Evolutionary conservation across 2,113 vertebrate species (phyloP), one percentile per base, ranked within the genome.

Genomic region (Corvus moneduloides): DNA sequence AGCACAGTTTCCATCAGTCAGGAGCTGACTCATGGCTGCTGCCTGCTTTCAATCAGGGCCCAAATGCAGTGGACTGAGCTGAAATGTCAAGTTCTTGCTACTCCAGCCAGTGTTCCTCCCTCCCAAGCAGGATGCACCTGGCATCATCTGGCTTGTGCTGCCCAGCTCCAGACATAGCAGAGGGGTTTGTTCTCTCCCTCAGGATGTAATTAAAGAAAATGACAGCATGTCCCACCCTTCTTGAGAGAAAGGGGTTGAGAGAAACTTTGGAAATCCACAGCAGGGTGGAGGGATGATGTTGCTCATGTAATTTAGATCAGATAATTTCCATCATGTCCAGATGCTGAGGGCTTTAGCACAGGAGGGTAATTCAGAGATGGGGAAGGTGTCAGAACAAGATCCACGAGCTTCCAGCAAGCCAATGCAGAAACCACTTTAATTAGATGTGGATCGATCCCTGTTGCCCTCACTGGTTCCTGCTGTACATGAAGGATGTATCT

Each of bases 401-500:
- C 12, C 28, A 1, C 10, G 12, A 37, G 13, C 19, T 52, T 14
- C 39, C n/a, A 73, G 67, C 18, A 35, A 64, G 23, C 19, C 44
- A 37, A 10, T 3, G 52, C 52, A 74, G n/a, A 4, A 26, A 0
- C 11, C 44, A 5, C 37, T 30, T 39, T 0, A 30, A 32, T 24
- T 5, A 21, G 39, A 26, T 0, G 14, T 10, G 21, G 27, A 16
- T 54, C 0, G 0, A 9, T 10, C 62, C 58, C 49, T 14, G 1
- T 11, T 43, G 62, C 48, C 23, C 64, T 84, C 37, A 0, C 33
- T 11, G 20, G 8, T 37, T 63, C 41, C 64, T 12, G 24, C 37
- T 58, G 16, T 1, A 0, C 0, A 0, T 2, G 10, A 13, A 1
- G 69, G 75, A 32, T 18, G 16, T 1, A 0, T 13, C 32, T n/a